Conservation (phyloP, 2,888 invertebrate species). For the Napeogenes sylphis region DNA sequence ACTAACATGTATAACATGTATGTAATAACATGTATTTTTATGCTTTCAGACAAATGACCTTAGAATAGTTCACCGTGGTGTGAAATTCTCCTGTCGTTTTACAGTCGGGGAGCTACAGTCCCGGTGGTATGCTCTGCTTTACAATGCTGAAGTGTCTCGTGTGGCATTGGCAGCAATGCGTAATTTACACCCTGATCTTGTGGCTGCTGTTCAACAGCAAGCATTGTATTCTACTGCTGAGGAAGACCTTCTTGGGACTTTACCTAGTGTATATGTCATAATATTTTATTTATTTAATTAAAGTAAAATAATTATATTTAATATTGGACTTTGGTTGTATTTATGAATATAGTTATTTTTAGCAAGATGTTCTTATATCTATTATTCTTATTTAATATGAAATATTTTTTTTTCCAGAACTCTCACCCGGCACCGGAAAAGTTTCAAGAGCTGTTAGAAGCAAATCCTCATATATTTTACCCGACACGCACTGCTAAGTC, state of each 20-base stretch:
- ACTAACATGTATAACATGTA: too few species aligned
- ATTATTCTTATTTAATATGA: too few species aligned
- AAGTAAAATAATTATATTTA: neutral
- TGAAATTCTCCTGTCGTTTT: constrained; percentile 97
- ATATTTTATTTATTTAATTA: neutral
- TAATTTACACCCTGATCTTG: constrained; percentile 93
- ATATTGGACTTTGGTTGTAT: too few species aligned
- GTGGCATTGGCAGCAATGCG: constrained; percentile 95
- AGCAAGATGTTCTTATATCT: too few species aligned
- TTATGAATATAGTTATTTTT: too few species aligned
- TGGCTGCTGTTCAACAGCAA: constrained; percentile 90
- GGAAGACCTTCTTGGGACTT: constrained; percentile 88
- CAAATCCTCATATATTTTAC: constrained; percentile 91
- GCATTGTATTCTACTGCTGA: constrained; percentile 94
- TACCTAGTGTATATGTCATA: constrained; percentile 79
- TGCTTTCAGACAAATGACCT: constrained; percentile 83
- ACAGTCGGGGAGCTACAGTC: constrained; percentile 95
- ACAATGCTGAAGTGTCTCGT: constrained; percentile 95
- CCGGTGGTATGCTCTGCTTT: constrained; percentile 96
- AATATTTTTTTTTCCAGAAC: constrained; percentile 68
- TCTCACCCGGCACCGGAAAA: constrained; percentile 84
- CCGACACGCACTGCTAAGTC: constrained; percentile 91
- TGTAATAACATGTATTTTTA: too few species aligned
- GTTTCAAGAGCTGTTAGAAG: constrained; percentile 90
- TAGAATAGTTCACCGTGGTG: constrained; percentile 90